Evolutionary conservation across 2,888 invertebrate genomes (phyloP).

Genomic region (Pristionchus maxplancki): DNA sequence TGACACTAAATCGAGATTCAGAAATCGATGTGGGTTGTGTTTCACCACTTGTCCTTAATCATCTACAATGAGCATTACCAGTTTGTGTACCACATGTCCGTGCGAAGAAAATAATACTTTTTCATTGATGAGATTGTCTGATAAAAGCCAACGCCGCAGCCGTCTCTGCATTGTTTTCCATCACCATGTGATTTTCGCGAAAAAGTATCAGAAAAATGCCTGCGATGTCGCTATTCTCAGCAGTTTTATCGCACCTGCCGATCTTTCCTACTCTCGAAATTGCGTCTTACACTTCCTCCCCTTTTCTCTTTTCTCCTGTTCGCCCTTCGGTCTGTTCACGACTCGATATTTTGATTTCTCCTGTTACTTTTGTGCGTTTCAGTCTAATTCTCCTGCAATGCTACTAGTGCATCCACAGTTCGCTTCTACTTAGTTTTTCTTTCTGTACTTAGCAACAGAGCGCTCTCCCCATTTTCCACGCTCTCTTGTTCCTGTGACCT

Average conservation of each 20-base stretch:
- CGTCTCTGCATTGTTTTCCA: neutral
- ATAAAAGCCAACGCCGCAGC: neutral
- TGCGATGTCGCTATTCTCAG: conserved; percentile 7
- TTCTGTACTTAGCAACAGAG: no score
- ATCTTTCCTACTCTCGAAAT: neutral
- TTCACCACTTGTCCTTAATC: neutral
- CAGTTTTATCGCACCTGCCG: neutral
- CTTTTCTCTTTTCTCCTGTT: neutral
- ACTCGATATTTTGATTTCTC: no score
- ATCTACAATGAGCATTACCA: neutral
- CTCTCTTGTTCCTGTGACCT: neutral
- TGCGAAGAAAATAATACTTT: no score
- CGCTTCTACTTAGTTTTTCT: no score
- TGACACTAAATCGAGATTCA: neutral
- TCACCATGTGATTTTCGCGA: neutral
- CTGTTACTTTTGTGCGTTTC: no score
- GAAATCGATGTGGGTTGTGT: neutral
- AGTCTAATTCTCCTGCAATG: no score
- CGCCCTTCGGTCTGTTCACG: neutral
- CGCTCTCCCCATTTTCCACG: neutral
- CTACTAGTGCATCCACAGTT: no score
- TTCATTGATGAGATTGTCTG: neutral
- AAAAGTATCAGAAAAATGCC: neutral
- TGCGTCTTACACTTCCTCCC: neutral
- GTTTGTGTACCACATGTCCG: no score